These are phyloP conservation scores for Thecocarcelia acutangulata DNA, from an alignment of 2,888 invertebrate species.

Conservation along the genomic window DNA sequence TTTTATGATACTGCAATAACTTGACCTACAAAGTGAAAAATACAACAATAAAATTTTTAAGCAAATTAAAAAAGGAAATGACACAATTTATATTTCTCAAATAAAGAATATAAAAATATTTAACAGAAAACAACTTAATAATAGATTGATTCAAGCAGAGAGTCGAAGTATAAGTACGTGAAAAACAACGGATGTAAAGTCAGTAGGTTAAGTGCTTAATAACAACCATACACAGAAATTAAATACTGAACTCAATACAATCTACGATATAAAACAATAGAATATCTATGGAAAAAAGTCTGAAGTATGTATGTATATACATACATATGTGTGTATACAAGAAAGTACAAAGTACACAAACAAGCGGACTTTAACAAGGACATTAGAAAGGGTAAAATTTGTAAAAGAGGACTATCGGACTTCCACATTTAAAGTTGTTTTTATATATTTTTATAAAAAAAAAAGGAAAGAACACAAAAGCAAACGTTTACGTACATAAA, in stretches of 20 bases:
- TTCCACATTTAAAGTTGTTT: constrained; percentile 54
- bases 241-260: constrained; percentile 51
- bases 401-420: constrained; percentile 62
- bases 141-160: constrained; percentile 47
- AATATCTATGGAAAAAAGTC: constrained; percentile 12
- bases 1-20: constrained; percentile 60
- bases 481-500: constrained; percentile 26
- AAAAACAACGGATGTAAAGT: constrained; percentile 54
- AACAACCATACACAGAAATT: constrained; percentile 47
- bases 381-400: constrained; percentile 40
- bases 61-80: constrained; percentile 56
- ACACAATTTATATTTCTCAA: constrained; percentile 46
- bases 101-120: constrained; percentile 29
- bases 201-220: constrained; percentile 64
- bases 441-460: too few relatives aligned
- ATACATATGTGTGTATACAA: constrained; percentile 2
- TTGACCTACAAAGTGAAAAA: constrained; percentile 58
- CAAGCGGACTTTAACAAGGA: constrained; percentile 55
- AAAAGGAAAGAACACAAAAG: background rate
- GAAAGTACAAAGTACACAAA: constrained; percentile 15
- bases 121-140: constrained; percentile 6
- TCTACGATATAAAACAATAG: constrained; percentile 18
- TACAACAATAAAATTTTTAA: constrained; percentile 27
- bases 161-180: constrained; percentile 1
- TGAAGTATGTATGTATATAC: constrained; percentile 4